Conservation (phyloP, 2,113 vertebrate genomes). For the Otocyon megalotis region DNA sequence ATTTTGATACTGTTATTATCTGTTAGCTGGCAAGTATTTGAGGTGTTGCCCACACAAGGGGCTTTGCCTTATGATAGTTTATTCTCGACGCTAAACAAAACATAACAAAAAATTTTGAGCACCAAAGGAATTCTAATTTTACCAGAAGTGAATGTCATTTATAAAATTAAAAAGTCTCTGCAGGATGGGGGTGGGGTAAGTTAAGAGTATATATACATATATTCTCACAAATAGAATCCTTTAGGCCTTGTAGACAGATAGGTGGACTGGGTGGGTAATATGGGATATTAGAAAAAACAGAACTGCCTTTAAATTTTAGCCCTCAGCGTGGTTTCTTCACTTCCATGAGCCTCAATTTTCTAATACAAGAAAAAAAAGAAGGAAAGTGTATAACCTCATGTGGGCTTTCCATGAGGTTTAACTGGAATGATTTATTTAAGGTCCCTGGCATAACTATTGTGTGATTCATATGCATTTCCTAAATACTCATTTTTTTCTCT, state of each 20-base stretch:
- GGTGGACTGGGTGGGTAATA: background rate
- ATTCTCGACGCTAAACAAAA: background rate
- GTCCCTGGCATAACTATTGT: background rate
- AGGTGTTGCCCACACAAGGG: background rate
- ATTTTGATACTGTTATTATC: background rate
- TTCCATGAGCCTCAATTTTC: background rate
- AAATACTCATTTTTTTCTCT: conserved; percentile 37
- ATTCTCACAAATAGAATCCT: background rate
- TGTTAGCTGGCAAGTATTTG: conserved; percentile 7
- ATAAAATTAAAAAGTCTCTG: background rate
- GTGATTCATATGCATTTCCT: conserved; percentile 1
- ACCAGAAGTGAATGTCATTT: background rate
- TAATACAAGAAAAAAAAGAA: background rate
- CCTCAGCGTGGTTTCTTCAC: background rate
- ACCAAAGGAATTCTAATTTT: background rate
- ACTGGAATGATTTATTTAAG: conserved; percentile 9
- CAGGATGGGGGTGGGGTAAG: background rate
- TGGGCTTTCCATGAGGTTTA: background rate
- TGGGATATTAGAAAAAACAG: background rate
- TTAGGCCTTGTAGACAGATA: background rate
- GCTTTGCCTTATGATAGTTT: background rate
- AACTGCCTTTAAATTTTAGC: background rate
- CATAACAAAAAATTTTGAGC: background rate
- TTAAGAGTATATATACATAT: background rate
- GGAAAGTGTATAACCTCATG: background rate